These are phyloP conservation scores for Pararge aegeria DNA, from an alignment of 1,140 invertebrate species.

Conservation along the genomic window DNA sequence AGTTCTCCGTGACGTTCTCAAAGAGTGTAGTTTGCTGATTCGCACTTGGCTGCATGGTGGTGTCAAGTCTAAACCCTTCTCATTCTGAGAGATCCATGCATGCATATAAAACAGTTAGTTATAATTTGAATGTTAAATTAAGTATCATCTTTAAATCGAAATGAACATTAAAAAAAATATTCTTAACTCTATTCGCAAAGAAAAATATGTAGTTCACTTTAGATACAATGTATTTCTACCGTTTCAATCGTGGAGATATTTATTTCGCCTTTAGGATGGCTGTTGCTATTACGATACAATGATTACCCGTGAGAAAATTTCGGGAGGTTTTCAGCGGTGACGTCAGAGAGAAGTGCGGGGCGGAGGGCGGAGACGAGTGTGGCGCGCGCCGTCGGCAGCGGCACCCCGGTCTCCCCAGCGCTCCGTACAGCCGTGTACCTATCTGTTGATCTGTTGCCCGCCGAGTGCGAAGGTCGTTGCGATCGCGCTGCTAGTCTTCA, in stretches of 20 bases:
- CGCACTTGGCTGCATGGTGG: no score
- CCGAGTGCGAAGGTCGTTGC: constrained; percentile 55
- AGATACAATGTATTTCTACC: constrained; percentile 30
- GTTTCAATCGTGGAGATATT: not conserved
- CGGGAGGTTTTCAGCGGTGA: constrained; percentile 55
- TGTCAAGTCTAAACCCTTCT: no score
- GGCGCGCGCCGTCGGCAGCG: constrained; percentile 48
- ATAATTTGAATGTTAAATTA: no score
- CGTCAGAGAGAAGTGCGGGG: constrained; percentile 48
- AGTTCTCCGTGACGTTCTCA: no score
- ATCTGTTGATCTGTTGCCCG: constrained; percentile 66
- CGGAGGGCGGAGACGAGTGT: constrained; percentile 38
- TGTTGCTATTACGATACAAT: constrained; percentile 48
- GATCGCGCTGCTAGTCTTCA: constrained; percentile 35
- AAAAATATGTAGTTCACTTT: no score
- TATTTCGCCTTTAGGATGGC: not conserved
- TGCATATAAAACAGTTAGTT: no score
- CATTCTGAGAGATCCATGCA: no score
- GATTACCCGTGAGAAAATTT: constrained; percentile 52
- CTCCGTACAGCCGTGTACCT: constrained; percentile 35
- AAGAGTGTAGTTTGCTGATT: no score
- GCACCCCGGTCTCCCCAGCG: constrained; percentile 39
- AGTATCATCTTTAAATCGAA: no score
- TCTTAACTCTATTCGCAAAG: constrained; percentile 34
- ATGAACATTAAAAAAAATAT: no score